Evolutionary conservation across 2,113 vertebrate species (phyloP).

Genomic region (Irena cyanogastra): DNA sequence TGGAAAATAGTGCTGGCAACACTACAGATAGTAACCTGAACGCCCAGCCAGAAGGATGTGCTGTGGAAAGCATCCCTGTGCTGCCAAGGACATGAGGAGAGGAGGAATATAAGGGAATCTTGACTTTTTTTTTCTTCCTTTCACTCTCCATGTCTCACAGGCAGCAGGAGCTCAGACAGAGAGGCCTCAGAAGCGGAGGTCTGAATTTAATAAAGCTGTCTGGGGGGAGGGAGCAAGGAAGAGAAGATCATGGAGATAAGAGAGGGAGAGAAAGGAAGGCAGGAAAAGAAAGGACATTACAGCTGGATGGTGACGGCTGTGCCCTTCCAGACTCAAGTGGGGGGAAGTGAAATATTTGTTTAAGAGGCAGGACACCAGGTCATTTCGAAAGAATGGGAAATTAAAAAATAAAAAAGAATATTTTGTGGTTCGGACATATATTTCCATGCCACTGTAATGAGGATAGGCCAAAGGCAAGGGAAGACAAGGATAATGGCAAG

Average conservation of each 20-base stretch:
- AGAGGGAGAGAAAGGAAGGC: background rate
- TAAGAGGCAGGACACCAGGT: background rate
- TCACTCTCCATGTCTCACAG: background rate
- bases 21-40: background rate
- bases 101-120: background rate
- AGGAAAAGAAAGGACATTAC: conserved; percentile 14
- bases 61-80: background rate
- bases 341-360: background rate
- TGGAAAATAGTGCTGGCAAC: background rate
- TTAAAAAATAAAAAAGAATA: background rate
- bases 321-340: background rate
- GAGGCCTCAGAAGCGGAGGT: background rate
- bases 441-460: background rate
- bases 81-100: background rate
- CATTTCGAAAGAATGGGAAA: background rate
- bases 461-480: background rate
- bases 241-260: conserved; percentile 35
- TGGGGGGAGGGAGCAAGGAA: background rate
- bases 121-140: background rate
- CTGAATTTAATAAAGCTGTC: conserved; percentile 56
- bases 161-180: background rate
- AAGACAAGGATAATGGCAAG: background rate
- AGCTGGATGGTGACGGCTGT: background rate
- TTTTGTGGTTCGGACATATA: background rate
- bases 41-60: background rate